Evolutionary conservation across 2,888 invertebrate species (phyloP).

Genomic region (Sphaeridia pumilis): DNA sequence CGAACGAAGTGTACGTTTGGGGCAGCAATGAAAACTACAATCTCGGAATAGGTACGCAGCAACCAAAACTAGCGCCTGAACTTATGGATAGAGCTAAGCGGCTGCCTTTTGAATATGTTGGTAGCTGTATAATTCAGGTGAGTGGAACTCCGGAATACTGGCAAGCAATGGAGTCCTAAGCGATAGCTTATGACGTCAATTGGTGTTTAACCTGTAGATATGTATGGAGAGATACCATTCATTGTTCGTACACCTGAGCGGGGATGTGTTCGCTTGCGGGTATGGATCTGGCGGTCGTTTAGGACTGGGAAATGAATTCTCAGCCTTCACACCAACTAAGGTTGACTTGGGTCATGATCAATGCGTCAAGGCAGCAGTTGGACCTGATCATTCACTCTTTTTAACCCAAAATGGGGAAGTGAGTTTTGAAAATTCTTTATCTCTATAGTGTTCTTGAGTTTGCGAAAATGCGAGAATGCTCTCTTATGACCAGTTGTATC

Average conservation of each 20-base stretch:
- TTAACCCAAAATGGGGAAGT: constrained; percentile 53
- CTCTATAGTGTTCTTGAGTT: no score
- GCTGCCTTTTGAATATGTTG: constrained; percentile 6
- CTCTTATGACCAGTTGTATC: no score
- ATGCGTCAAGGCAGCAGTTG: constrained; percentile 47
- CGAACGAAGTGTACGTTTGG: constrained; percentile 62
- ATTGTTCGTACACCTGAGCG: constrained; percentile 50
- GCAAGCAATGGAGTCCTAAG: no score
- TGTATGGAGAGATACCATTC: constrained; percentile 64
- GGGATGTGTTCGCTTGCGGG: constrained; percentile 61
- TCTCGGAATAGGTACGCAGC: constrained; percentile 59
- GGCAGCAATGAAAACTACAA: constrained; percentile 76
- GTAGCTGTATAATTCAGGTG: constrained; percentile 10
- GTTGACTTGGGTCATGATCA: constrained; percentile 39
- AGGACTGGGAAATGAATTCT: constrained; percentile 51
- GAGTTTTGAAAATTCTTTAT: no score
- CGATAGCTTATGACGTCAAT: no score
- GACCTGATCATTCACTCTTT: constrained; percentile 56
- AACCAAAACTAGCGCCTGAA: constrained; percentile 53
- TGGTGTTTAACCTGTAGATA: no score
- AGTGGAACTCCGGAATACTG: no score
- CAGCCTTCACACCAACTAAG: constrained; percentile 47
- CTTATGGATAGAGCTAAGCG: constrained; percentile 43
- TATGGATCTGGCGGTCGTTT: constrained; percentile 66
- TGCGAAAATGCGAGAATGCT: no score